Conservation (phyloP, 1,140 invertebrate genomes). For the Thaumetopoea pityocampa region DNA sequence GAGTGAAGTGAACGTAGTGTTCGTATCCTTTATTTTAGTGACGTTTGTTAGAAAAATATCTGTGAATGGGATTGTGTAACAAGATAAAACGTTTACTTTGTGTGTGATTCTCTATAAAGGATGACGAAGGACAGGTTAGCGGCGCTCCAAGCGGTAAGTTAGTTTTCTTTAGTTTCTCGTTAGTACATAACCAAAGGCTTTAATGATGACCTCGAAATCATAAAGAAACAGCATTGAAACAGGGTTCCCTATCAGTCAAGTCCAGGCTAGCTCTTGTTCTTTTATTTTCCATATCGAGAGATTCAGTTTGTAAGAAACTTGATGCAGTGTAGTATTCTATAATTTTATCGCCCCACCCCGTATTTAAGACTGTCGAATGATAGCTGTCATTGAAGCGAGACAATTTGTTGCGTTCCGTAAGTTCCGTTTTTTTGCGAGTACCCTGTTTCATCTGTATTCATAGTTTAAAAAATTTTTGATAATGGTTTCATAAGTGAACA, state of each 20-base stretch:
- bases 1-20: slow-evolving; percentile 82
- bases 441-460: slow-evolving; percentile 18
- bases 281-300: slow-evolving; percentile 1
- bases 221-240: slow-evolving; percentile 47
- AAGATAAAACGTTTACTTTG: slow-evolving; percentile 77
- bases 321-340: slow-evolving; percentile 28
- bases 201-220: slow-evolving; percentile 58
- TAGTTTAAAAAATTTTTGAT: too few species aligned
- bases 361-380: slow-evolving; percentile 45
- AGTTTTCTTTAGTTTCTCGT: slow-evolving; percentile 43
- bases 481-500: too few species aligned
- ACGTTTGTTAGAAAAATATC: slow-evolving; percentile 82
- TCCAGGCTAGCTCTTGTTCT: slow-evolving; percentile 7
- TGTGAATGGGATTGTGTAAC: slow-evolving; percentile 87
- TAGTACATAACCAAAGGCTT: slow-evolving; percentile 55
- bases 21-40: slow-evolving; percentile 87
- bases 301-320: slow-evolving; percentile 6
- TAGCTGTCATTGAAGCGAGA: slow-evolving; percentile 56
- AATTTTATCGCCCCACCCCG: slow-evolving; percentile 64
- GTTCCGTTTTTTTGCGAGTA: slow-evolving; percentile 26
- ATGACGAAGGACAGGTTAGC: slow-evolving; percentile 99
- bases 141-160: slow-evolving; percentile 94
- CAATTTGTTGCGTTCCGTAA: slow-evolving; percentile 48
- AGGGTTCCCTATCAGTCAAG: slow-evolving; percentile 21
- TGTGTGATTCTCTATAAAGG: slow-evolving; percentile 80